Evolutionary conservation across 30 jellyfish, hydroid and myxozoan species (phyloP).

Genomic region (Aurelia sp.): DNA sequence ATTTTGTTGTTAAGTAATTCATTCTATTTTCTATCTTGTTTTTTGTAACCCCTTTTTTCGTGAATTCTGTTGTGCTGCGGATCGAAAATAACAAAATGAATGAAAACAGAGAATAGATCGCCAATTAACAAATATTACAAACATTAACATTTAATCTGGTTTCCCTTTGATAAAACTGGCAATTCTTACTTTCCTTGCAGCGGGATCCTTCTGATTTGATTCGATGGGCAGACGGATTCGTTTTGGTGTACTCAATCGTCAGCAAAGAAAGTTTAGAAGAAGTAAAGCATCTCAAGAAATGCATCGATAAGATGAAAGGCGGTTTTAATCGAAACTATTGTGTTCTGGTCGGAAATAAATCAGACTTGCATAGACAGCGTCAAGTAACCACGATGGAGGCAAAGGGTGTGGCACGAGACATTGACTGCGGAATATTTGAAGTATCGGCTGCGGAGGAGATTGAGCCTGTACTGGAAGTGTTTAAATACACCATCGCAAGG

Average conservation of each 20-base stretch:
- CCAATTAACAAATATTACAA: too few species aligned
- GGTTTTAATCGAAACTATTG: slow-evolving; percentile 31
- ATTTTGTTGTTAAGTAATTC: too few species aligned
- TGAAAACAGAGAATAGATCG: too few species aligned
- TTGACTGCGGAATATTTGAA: slow-evolving; percentile 66
- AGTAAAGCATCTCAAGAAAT: slow-evolving; percentile 35
- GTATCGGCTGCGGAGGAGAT: slow-evolving; percentile 73
- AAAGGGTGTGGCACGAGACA: slow-evolving; percentile 64
- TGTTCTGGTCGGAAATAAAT: slow-evolving; percentile 72
- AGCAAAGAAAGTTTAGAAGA: slow-evolving; percentile 73
- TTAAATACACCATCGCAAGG: slow-evolving; percentile 55
- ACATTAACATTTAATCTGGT: too few species aligned
- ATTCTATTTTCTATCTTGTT: too few species aligned
- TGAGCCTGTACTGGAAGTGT: slow-evolving; percentile 65
- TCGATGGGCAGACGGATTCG: slow-evolving; percentile 80
- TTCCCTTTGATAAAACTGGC: too few species aligned
- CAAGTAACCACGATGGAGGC: slow-evolving; percentile 76
- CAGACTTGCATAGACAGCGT: slow-evolving; percentile 67
- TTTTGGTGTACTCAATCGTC: slow-evolving; percentile 59
- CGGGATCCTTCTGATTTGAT: slow-evolving; percentile 73
- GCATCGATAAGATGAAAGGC: slow-evolving; percentile 59
- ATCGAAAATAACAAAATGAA: too few species aligned
- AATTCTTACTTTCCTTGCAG: slow-evolving; percentile 14
- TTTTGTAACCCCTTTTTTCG: too few species aligned
- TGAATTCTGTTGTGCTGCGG: too few species aligned